Percentiles rank a stretch among this genome's conserved stretches.
Conservation (phyloP, 2,113 vertebrate genomes). For the Physeter macrocephalus region DNA sequence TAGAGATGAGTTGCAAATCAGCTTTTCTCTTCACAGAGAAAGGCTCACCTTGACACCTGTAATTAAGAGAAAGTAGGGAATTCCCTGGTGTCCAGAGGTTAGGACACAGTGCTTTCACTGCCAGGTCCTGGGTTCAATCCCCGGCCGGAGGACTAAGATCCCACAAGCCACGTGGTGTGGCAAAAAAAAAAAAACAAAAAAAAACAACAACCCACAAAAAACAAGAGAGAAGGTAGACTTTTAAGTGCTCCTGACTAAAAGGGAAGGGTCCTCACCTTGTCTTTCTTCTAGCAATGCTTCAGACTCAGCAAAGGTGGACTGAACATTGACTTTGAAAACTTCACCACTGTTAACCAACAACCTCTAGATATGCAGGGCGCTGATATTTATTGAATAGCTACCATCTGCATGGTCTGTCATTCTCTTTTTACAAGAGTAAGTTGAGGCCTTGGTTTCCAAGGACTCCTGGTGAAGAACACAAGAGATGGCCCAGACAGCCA, state of each 20-base stretch:
- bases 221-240: neutral
- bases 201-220: too few relatives aligned
- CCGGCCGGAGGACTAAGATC: too few relatives aligned
- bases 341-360: neutral
- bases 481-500: too few relatives aligned
- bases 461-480: neutral
- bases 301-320: too few relatives aligned
- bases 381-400: neutral
- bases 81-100: too few relatives aligned
- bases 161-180: too few relatives aligned
- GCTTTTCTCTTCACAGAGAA: neutral
- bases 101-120: too few relatives aligned
- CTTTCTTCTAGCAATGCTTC: neutral
- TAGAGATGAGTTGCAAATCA: too few relatives aligned
- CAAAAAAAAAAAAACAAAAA: too few relatives aligned
- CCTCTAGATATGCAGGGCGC: too few relatives aligned
- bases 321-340: neutral
- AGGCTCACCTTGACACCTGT: neutral
- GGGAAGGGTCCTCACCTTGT: rapidly evolving
- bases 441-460: neutral
- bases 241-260: neutral
- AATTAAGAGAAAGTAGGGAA: neutral
- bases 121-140: too few relatives aligned
- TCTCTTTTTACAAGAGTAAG: neutral
- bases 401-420: rapidly evolving